Percentiles rank a stretch among this genome's conserved stretches.
Evolutionary conservation across 2,797 vertebrate genomes (phyloP).

Genomic region (Discoglossus pictus): DNA sequence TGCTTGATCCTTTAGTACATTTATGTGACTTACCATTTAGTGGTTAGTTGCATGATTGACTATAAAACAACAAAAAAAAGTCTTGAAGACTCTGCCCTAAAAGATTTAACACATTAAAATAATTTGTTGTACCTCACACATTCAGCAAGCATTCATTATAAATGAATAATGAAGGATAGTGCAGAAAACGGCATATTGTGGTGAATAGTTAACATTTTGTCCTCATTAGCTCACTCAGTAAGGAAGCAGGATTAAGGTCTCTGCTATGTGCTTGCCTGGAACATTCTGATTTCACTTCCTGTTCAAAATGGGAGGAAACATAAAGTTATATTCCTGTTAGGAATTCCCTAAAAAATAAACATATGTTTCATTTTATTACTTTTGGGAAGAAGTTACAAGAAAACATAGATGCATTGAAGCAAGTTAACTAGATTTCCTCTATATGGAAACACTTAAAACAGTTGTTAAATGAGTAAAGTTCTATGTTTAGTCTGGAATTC

Average conservation of each 20-base stretch:
- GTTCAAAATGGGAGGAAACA: neutral
- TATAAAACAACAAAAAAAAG: no score
- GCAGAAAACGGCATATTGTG: no score
- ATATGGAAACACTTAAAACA: slow-evolving; percentile 25
- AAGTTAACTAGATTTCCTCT: slow-evolving; percentile 32
- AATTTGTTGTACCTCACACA: no score
- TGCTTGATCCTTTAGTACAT: no score
- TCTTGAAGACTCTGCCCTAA: no score
- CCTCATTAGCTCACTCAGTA: no score
- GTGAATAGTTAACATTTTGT: no score
- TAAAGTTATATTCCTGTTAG: slow-evolving; percentile 5
- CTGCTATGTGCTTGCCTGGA: neutral
- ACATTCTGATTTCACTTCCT: slow-evolving; percentile 27
- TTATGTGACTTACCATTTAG: no score
- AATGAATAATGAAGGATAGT: no score
- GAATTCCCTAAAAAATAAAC: slow-evolving; percentile 3
- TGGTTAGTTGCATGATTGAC: no score
- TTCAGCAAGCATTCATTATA: no score
- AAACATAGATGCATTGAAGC: neutral
- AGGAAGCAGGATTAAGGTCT: slow-evolving; percentile 6
- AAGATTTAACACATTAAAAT: no score
- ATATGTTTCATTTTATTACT: slow-evolving; percentile 31
- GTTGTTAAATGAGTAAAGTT: slow-evolving; percentile 6
- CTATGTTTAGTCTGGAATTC: slow-evolving; percentile 26
- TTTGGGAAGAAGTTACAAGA: slow-evolving; percentile 30